These are phyloP conservation scores for Centruroides vittatus DNA, from an alignment of 1,140 invertebrate species.

Conservation along the genomic window DNA sequence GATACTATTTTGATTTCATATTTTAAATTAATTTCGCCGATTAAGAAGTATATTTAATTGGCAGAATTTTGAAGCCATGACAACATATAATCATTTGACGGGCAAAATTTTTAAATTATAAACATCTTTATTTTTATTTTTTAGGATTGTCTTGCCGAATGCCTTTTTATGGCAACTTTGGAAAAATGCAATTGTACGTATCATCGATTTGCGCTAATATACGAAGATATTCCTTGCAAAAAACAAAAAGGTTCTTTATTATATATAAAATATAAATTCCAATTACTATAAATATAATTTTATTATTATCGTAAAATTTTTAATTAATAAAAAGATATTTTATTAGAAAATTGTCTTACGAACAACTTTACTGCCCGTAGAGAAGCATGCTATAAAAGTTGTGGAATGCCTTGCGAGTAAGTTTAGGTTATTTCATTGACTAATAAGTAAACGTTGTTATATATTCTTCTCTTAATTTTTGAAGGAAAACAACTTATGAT, in stretches of 20 bases:
- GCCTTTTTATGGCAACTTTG: too few relatives aligned
- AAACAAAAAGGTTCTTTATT: background rate
- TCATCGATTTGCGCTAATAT: background rate
- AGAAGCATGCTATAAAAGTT: conserved; percentile 4
- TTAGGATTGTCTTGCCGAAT: too few relatives aligned
- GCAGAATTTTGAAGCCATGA: too few relatives aligned
- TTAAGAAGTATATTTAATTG: too few relatives aligned
- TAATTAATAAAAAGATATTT: background rate
- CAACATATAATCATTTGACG: too few relatives aligned
- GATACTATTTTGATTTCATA: too few relatives aligned
- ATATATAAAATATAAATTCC: too few relatives aligned
- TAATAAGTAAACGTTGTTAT: background rate
- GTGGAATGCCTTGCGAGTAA: conserved; percentile 10
- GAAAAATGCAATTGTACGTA: background rate
- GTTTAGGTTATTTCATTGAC: background rate
- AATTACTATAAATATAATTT: too few relatives aligned
- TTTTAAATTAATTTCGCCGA: too few relatives aligned
- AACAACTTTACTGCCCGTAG: background rate
- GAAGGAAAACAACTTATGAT: conserved; percentile 4
- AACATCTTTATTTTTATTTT: too few relatives aligned
- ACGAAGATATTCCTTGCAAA: background rate
- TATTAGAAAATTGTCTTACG: conserved; percentile 1
- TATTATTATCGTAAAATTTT: background rate
- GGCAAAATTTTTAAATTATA: too few relatives aligned
- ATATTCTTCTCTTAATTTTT: background rate